phyloP scores from a whole-genome alignment of 1,140 invertebrate species.

The Calliopsis andreniformis region DNA sequence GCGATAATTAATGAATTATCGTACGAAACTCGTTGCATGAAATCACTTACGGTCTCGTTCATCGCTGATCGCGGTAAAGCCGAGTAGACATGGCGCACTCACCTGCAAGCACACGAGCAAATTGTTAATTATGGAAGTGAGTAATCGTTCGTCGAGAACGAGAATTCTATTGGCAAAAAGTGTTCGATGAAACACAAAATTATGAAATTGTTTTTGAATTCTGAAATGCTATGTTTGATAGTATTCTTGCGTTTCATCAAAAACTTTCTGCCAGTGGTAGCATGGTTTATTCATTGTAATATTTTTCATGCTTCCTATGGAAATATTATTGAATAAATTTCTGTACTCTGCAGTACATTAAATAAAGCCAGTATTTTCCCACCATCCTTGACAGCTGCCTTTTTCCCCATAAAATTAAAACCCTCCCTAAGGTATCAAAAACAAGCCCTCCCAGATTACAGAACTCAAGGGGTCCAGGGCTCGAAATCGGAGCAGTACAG shows the following conservation, averaged over 20 bases:
- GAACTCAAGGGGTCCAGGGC: not conserved
- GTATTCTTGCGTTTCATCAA: too few relatives aligned
- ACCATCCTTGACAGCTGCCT: too few relatives aligned
- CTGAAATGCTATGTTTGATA: too few relatives aligned
- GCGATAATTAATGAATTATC: conserved; percentile 28
- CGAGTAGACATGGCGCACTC: not conserved
- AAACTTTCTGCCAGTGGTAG: not conserved
- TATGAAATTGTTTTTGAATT: too few relatives aligned
- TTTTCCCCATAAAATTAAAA: not conserved
- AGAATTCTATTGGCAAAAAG: not conserved
- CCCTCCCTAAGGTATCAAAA: not conserved
- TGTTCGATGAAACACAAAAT: too few relatives aligned
- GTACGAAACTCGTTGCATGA: too few relatives aligned
- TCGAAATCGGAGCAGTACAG: conserved; percentile 19
- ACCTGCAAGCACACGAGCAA: conserved; percentile 43
- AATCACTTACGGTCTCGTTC: conserved; percentile 33
- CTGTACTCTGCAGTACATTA: too few relatives aligned
- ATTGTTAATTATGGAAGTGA: not conserved
- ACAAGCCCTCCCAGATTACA: not conserved
- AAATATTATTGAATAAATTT: too few relatives aligned
- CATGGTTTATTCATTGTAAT: too few relatives aligned
- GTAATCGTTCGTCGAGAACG: too few relatives aligned
- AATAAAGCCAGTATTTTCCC: too few relatives aligned
- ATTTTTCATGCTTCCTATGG: too few relatives aligned
- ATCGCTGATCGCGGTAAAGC: not conserved